Base-by-base conservation (phyloP, 2,113 vertebrate species). In the Isichthys henryi region DNA sequence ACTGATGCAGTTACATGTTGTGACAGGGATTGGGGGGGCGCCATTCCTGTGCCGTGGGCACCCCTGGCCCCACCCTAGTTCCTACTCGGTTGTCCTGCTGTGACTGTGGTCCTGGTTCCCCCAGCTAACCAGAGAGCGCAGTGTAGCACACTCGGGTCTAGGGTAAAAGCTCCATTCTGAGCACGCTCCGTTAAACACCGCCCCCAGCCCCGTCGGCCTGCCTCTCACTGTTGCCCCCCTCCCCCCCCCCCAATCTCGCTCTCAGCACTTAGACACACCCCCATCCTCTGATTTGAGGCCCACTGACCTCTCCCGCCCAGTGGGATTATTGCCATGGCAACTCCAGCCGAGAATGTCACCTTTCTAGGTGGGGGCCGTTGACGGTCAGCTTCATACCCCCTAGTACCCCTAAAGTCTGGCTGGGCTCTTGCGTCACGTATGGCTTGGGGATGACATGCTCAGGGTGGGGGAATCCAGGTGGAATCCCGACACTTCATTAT, bases 181-280 rank as follows among this genome's bases (percentile, higher is more conserved):
- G 86, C 39, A 3, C 35, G 39, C 52, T 58, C 86, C 46, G 53
- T 45, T 6, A 58, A 58, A 35, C 35, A 48, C 77, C 35, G 9
- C 52, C 19, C 52, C 50, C 19, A 31, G 21, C 15, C 62, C 2
- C 58, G 48, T 46, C 31, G 11, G 52, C 52, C 52, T 19, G 52
- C 17, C 52, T 53, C 15, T 53, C 50, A 53, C 50, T 3, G 83
- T n/a, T n/a, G n/a, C n/a, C n/a, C n/a, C n/a, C n/a, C n/a, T 62
- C 46, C 56, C 56, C 45, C 46, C 31, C 3, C 53, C 89, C 62
- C 52, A 45, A 43, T 88, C 74, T 90, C 21, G 15, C 87, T 83
- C 77, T 62, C 87, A 88, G 86, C 39, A 21, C 77, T 50, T 52
- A 4, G 90, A 49, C 90, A 88, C 90, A 43, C 90, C 90, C 53